phyloP scores from a whole-genome alignment of 2,888 invertebrate species.

The Leptopilina drosophilae region DNA sequence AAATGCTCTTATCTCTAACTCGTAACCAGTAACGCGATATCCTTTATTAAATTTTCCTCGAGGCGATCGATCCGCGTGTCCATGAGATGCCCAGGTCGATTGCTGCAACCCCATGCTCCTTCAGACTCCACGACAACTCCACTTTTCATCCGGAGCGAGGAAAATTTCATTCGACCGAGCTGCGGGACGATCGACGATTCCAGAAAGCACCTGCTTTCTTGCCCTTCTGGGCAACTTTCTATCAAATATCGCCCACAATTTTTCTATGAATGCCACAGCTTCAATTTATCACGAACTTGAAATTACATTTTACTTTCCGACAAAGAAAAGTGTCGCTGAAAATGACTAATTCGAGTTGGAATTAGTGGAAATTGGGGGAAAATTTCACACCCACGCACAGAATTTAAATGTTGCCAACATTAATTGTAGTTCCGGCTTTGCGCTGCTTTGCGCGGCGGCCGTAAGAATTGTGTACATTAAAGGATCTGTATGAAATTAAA shows the following conservation, averaged over 20 bases:
- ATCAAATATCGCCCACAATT: not conserved
- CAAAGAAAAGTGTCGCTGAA: too few relatives aligned
- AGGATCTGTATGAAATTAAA: not conserved
- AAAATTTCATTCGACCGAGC: constrained; percentile 28
- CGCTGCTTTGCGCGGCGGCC: too few relatives aligned
- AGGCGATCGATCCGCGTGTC: constrained; percentile 37
- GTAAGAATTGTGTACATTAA: not conserved
- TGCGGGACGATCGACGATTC: constrained; percentile 1
- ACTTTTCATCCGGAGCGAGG: not conserved
- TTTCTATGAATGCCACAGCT: not conserved
- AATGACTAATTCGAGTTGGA: too few relatives aligned
- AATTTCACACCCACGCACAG: too few relatives aligned
- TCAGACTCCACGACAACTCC: not conserved
- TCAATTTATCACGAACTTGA: not conserved
- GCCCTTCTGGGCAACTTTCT: not conserved
- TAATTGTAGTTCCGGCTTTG: too few relatives aligned
- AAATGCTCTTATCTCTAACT: not conserved
- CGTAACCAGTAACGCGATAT: constrained; percentile 48
- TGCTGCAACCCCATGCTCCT: not conserved
- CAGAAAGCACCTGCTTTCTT: not conserved
- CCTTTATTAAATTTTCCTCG: constrained; percentile 55
- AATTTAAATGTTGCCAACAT: too few relatives aligned
- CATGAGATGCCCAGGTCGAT: constrained; percentile 5
- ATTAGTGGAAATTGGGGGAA: too few relatives aligned
- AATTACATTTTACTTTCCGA: too few relatives aligned